Conservation (phyloP, 2,888 invertebrate species). For the Drosophila emarginata region DNA sequence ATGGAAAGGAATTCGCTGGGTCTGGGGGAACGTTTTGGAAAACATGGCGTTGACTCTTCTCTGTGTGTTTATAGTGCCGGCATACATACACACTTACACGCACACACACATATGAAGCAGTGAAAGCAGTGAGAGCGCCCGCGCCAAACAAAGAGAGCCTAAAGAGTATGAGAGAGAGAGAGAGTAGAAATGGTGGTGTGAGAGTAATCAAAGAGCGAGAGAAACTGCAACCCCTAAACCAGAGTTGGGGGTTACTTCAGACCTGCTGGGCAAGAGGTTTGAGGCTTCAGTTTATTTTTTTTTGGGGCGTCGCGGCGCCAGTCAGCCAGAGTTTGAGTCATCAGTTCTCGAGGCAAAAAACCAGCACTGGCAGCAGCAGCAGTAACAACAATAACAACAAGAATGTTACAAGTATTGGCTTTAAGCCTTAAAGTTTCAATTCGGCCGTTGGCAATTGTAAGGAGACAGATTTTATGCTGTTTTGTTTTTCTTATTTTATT, state of each 20-base stretch:
- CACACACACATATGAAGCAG: conserved; percentile 27
- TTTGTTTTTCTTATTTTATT: conserved; percentile 1
- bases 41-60: conserved; percentile 67
- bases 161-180: conserved; percentile 31
- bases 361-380: too few relatives aligned
- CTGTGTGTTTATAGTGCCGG: conserved; percentile 71
- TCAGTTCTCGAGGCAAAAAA: conserved; percentile 42
- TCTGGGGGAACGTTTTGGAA: conserved; percentile 63
- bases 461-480: conserved; percentile 26
- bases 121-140: conserved; percentile 72
- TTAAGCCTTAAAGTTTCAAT: conserved; percentile 67
- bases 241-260: conserved; percentile 67
- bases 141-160: conserved; percentile 50
- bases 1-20: conserved; percentile 72
- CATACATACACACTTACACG: conserved; percentile 43
- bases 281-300: not conserved
- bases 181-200: conserved; percentile 12
- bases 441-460: conserved; percentile 30
- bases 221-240: conserved; percentile 70
- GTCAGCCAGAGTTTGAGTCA: conserved; percentile 70
- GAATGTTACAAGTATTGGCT: conserved; percentile 47
- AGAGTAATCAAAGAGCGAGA: conserved; percentile 24
- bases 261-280: conserved; percentile 40
- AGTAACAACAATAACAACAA: conserved; percentile 32
- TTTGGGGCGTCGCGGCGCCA: conserved; percentile 63